A percentile compares a stretch with the other conserved stretches of the same genome.
Evolutionary conservation across 1,140 invertebrate species (phyloP).

Genomic region (Cylas formicarius): DNA sequence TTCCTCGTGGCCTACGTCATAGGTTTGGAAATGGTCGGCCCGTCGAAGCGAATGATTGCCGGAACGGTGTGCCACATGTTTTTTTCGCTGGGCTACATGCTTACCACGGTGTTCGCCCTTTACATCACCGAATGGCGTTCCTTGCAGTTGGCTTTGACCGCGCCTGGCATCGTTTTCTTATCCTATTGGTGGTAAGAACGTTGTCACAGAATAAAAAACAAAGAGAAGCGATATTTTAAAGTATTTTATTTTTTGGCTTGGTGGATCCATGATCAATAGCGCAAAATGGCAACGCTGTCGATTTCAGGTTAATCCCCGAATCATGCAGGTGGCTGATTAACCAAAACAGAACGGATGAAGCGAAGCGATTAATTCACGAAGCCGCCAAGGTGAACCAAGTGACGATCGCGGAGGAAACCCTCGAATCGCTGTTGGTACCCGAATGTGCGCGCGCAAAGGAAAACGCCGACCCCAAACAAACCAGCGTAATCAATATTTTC

Average conservation of each 20-base stretch:
- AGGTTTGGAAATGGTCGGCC: conserved; percentile 77
- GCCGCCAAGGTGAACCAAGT: conserved; percentile 63
- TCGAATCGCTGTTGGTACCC: conserved; percentile 47
- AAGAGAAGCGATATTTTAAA: no score
- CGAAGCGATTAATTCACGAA: conserved; percentile 58
- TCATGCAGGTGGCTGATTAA: conserved; percentile 74
- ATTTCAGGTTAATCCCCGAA: conserved; percentile 67
- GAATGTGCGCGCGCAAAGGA: conserved; percentile 30
- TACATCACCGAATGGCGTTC: conserved; percentile 66
- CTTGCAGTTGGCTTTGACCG: conserved; percentile 64
- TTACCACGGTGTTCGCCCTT: conserved; percentile 65
- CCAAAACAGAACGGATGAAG: conserved; percentile 64
- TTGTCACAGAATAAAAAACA: no score
- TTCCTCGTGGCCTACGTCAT: conserved; percentile 74
- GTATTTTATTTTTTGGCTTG: neutral
- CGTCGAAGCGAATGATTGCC: conserved; percentile 62
- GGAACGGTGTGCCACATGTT: conserved; percentile 71
- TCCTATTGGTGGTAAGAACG: conserved; percentile 67
- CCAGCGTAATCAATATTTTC: conserved; percentile 61
- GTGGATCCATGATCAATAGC: neutral
- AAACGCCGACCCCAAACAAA: conserved; percentile 41
- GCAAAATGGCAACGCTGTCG: conserved; percentile 4
- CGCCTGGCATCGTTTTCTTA: conserved; percentile 62
- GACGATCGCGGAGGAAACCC: conserved; percentile 47
- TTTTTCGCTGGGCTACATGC: conserved; percentile 69